Conservation (phyloP, 2,888 invertebrate species). For the Drosophila suboccidentalis region DNA sequence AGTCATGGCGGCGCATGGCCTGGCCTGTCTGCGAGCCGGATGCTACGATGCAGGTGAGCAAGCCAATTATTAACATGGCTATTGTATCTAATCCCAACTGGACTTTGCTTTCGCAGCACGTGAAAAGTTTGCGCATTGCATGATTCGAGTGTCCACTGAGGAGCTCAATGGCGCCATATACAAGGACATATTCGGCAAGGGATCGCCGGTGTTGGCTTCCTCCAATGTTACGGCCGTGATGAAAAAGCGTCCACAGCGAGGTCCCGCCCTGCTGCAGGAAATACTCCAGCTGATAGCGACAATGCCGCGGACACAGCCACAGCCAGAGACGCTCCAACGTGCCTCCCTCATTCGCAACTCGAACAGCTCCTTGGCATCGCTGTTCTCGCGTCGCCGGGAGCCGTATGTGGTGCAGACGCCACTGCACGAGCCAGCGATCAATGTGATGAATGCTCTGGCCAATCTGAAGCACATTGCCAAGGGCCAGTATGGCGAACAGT, state of each 20-base stretch:
- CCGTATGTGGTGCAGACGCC: conserved; percentile 86
- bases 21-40: conserved; percentile 92
- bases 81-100: background rate
- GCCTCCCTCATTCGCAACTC: conserved; percentile 84
- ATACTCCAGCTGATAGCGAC: conserved; percentile 90
- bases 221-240: conserved; percentile 15
- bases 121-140: conserved; percentile 84
- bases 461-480: conserved; percentile 87
- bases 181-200: conserved; percentile 61
- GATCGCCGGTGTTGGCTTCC: conserved; percentile 2
- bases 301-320: conserved; percentile 71
- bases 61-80: too few species aligned
- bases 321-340: conserved; percentile 82
- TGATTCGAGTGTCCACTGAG: conserved; percentile 81
- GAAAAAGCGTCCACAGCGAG: conserved; percentile 87
- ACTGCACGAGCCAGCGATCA: conserved; percentile 87
- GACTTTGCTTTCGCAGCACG: conserved; percentile 75
- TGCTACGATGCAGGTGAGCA: conserved; percentile 90
- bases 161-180: conserved; percentile 71
- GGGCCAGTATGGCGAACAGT: conserved; percentile 86
- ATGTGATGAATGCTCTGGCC: conserved; percentile 88
- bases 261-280: conserved; percentile 90
- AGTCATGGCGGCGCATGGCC: conserved; percentile 95
- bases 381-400: conserved; percentile 86
- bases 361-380: conserved; percentile 81